These are phyloP conservation scores for Nephrotoma flavescens DNA, from an alignment of 2,888 invertebrate genomes.

Conservation along the genomic window DNA sequence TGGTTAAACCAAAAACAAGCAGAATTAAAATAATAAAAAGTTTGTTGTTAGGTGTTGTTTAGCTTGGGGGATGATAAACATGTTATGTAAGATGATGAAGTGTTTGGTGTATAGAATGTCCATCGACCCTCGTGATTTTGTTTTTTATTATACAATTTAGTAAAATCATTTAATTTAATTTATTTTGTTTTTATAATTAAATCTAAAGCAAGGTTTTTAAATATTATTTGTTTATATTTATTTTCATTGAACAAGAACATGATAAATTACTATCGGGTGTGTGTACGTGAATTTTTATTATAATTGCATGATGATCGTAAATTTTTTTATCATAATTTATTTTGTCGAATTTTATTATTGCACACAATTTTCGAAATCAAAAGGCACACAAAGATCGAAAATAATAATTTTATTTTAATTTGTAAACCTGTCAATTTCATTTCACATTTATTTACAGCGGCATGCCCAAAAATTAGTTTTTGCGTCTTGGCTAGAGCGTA, in stretches of 20 bases:
- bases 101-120: neutral
- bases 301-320: neutral
- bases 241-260: neutral
- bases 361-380: neutral
- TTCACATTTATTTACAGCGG: neutral
- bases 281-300: neutral
- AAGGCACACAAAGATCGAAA: neutral
- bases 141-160: neutral
- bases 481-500: neutral
- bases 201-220: neutral
- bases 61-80: neutral
- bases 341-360: neutral
- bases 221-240: neutral
- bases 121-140: neutral
- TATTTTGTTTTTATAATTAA: neutral
- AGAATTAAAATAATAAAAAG: neutral
- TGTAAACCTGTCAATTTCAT: neutral
- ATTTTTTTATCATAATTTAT: neutral
- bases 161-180: neutral
- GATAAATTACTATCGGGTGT: neutral
- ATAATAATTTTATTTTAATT: neutral
- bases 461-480: neutral
- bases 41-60: neutral
- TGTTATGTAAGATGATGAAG: neutral
- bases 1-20: neutral